Evolutionary conservation across 2,797 vertebrate species (phyloP), one percentile per base, ranked within the genome.

Genomic region (Acipenser ruthenus): DNA sequence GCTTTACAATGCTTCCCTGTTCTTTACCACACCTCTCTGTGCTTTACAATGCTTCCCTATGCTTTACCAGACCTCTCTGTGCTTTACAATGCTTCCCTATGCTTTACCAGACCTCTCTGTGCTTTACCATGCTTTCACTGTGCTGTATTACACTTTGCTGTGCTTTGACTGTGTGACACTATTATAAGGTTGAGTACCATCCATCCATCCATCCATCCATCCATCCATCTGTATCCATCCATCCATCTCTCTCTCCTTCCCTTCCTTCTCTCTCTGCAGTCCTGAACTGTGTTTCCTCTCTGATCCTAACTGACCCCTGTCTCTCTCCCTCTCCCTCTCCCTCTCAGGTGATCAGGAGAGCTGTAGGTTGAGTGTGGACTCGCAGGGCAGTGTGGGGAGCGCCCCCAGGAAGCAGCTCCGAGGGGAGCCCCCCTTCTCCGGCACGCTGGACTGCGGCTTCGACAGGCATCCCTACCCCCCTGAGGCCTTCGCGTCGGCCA

Each of bases 261-360:
- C n/a, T 60, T 12, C 6, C 49, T 62, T 12, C 8, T 55, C 63
- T 66, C 56, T 60, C 55, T 12, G 18, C 53, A 47, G 56, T 59
- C 50, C 53, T 18, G 23, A 55, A 55, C 52, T 55, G 52, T 8
- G n/a, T 5, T 55, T 55, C 52, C 52, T 55, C 9, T 55, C 2
- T 37, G 23, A 37, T 4, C 23, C 23, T 37, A 3, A 37, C 4
- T 12, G 15, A 8, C 5, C 7, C n/a, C 62, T 13, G n/a, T 47
- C 64, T 49, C 53, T 47, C 60, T 49, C 62, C 5, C 12, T 51
- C 48, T 3, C 48, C 8, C 11, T n/a, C 11, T 18, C n/a, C 10
- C 51, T 7, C 52, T 9, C 78, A 95, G 94, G 93, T 77, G 94
- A 94, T 75, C 92, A 93, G 80, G 93, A 96, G 73, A 94, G 92